Evolutionary conservation across 2,113 vertebrate genomes (phyloP).

Genomic region (Trichechus manatus): DNA sequence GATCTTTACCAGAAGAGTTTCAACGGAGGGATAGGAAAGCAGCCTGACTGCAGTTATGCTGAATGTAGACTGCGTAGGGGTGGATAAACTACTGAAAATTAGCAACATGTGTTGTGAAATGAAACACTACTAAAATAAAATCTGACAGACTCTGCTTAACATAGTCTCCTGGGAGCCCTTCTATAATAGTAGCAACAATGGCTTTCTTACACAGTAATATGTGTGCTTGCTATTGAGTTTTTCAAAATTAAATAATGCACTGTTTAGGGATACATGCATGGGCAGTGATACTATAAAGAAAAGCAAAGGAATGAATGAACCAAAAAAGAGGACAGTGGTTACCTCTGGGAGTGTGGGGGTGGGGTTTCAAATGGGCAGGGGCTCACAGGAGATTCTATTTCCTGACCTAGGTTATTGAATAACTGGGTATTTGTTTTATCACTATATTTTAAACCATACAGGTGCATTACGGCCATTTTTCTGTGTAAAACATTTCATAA

Average conservation of each 20-base stretch:
- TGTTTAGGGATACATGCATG: not conserved
- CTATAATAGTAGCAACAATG: not conserved
- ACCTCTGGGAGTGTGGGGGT: not conserved
- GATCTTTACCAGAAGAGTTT: slow-evolving; percentile 24
- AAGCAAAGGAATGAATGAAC: slow-evolving; percentile 15
- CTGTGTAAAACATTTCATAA: slow-evolving; percentile 42
- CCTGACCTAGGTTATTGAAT: not conserved
- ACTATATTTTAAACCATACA: slow-evolving; percentile 1
- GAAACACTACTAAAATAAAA: slow-evolving; percentile 56
- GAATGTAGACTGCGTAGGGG: not conserved
- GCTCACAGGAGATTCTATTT: not conserved
- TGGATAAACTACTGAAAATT: slow-evolving; percentile 9
- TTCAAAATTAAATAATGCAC: slow-evolving; percentile 9
- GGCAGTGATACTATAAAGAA: slow-evolving; percentile 11
- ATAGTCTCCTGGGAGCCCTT: not conserved
- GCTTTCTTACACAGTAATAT: not conserved
- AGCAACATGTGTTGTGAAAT: not conserved
- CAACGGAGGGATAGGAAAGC: not conserved
- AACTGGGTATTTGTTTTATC: not conserved
- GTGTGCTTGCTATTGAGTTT: not conserved
- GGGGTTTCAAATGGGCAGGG: not conserved
- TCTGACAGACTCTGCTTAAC: not conserved
- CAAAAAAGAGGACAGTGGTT: not conserved
- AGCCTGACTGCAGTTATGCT: not conserved
- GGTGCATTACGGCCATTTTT: not conserved